A percentile compares a stretch with the other conserved stretches of the same genome.
Conservation (phyloP, 2,888 invertebrate genomes). For the Pachymerium ferrugineum region DNA sequence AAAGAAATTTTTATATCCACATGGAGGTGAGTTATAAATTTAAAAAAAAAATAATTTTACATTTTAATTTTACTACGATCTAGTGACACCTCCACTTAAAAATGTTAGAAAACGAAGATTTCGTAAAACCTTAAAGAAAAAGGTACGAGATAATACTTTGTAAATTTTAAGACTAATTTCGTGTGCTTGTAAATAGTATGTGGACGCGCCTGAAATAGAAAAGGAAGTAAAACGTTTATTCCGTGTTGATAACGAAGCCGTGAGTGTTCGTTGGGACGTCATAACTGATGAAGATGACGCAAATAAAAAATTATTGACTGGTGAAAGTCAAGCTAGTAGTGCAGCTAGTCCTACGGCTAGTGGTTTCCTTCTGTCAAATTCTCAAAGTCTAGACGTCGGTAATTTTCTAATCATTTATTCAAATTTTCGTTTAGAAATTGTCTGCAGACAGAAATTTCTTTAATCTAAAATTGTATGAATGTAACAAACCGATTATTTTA, state of each 20-base stretch:
- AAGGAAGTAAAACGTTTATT: constrained; percentile 92
- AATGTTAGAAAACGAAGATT: constrained; percentile 89
- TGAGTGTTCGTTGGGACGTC: constrained; percentile 79
- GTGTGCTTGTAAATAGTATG: constrained; percentile 55
- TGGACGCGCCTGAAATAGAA: constrained; percentile 95
- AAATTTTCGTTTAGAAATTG: background rate
- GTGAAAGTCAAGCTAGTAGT: constrained; percentile 32
- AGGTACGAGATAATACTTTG: constrained; percentile 48
- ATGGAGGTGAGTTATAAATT: constrained; percentile 59
- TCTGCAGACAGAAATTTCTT: too few species aligned
- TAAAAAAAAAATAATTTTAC: background rate
- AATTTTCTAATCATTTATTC: background rate
- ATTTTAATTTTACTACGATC: constrained; percentile 31
- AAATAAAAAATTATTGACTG: constrained; percentile 38
- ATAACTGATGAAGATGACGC: constrained; percentile 77
- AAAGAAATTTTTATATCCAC: constrained; percentile 89
- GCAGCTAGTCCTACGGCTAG: constrained; percentile 33
- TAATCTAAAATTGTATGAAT: too few species aligned
- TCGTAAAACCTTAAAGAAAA: constrained; percentile 91
- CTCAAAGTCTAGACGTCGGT: constrained; percentile 36
- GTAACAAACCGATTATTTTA: constrained; percentile 37
- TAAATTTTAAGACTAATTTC: background rate
- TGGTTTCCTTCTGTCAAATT: constrained; percentile 34
- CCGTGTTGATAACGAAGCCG: constrained; percentile 86
- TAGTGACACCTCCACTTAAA: constrained; percentile 86